Conservation (phyloP, 2,888 invertebrate genomes). For the Polymixis flavicincta region DNA sequence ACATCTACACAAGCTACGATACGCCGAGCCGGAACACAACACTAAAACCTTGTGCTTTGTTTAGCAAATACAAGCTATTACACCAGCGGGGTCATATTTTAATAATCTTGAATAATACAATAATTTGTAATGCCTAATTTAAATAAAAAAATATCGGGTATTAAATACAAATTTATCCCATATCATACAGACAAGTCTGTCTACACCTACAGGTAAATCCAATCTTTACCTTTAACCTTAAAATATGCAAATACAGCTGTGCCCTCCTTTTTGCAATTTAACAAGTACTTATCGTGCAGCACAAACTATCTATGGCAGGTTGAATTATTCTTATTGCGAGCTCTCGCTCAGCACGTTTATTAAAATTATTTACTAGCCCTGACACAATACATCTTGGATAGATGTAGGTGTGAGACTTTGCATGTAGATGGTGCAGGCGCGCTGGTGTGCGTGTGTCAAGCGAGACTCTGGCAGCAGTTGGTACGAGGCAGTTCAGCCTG, state of each 20-base stretch:
- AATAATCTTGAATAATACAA: constrained; percentile 59
- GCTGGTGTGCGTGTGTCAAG: constrained; percentile 75
- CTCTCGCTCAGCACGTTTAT: constrained; percentile 63
- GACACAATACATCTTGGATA: constrained; percentile 77
- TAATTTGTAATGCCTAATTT: constrained; percentile 51
- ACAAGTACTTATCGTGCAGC: constrained; percentile 54
- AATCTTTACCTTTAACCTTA: constrained; percentile 68
- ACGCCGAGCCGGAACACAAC: constrained; percentile 64
- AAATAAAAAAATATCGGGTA: constrained; percentile 19
- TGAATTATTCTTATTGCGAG: constrained; percentile 59
- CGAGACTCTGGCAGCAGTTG: constrained; percentile 67
- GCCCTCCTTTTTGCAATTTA: constrained; percentile 65
- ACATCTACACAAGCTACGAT: constrained; percentile 57
- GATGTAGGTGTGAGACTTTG: constrained; percentile 71
- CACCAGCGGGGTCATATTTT: constrained; percentile 59
- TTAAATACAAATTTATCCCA: constrained; percentile 34
- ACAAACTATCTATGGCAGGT: constrained; percentile 57
- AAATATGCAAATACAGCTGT: constrained; percentile 62
- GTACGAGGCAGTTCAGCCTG: constrained; percentile 78
- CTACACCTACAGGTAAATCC: constrained; percentile 58
- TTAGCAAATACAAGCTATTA: constrained; percentile 66
- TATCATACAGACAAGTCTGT: constrained; percentile 25
- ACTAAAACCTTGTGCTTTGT: constrained; percentile 68
- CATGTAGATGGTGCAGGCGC: constrained; percentile 62
- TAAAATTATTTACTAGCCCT: constrained; percentile 81